Base-by-base conservation (phyloP, 2,797 vertebrate genomes). In the Trematomus bernacchii region DNA sequence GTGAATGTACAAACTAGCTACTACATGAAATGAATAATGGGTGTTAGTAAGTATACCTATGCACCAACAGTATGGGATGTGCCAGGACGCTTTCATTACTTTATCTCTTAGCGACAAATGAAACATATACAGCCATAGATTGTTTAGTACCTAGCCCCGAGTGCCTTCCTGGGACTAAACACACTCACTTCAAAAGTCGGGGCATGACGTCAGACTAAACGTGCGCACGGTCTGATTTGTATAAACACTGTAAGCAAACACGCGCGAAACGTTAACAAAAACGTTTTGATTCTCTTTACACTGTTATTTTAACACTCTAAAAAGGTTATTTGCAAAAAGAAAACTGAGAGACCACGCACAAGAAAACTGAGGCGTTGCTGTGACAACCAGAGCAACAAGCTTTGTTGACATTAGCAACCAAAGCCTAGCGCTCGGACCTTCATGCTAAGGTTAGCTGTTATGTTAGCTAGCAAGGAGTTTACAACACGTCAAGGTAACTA, bases 321-420 rank as follows among this genome's bases (percentile, higher is more conserved):
- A 40, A 1, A 30, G 7, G 6, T 7, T 3, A 15, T 46, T n/a
- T 19, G 11, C 1, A 42, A 61, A 33, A 8, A 0, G 10, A 10
- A n/a, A 46, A 46, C 2, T 6, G 12, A 10, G 2, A n/a, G 40
- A 10, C 0, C 0, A 9, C 3, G 0, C 15, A 19, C 0, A 2
- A 14, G 10, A 16, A 55, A 3, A 46, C n/a, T 2, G 8, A 1
- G 2, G 2, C 1, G 79, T 84, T 84, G 71, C 67, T 52, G 62
- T 78, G 66, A 23, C 52, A 71, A 82, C 85, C 51, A 16, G 44
- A 0, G 13, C 40, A 67, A 82, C 76, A 9, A 1, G 4, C 40
- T 70, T 80, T 85, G 85, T 89, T 87, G 84, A 67, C 80, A 12
- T 13, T 79, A 73, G 84, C 57, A 77, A 51, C 84, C 53, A 37